A percentile compares a stretch with the other conserved stretches of the same genome.
phyloP scores from a whole-genome alignment of 1,140 invertebrate genomes.

The Drosophila tristis region DNA sequence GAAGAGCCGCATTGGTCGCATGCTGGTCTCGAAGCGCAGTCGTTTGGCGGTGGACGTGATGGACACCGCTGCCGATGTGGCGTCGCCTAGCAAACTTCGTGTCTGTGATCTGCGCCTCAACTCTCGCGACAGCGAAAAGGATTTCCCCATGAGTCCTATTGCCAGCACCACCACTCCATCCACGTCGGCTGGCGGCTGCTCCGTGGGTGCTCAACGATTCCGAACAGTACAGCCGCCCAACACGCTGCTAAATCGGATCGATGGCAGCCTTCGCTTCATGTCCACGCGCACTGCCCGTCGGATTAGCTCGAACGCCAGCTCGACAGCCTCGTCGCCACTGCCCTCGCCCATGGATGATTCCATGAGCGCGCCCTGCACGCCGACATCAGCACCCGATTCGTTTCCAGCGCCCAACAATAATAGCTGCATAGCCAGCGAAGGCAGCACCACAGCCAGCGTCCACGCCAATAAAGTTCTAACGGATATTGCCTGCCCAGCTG shows the following conservation, averaged over 20 bases:
- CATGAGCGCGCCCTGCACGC: constrained; percentile 84
- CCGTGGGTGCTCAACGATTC: constrained; percentile 50
- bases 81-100: constrained; percentile 87
- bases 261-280: constrained; percentile 67
- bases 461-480: constrained; percentile 52
- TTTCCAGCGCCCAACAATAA: constrained; percentile 22
- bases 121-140: constrained; percentile 85
- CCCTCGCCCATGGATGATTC: constrained; percentile 81
- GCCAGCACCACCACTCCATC: constrained; percentile 60
- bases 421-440: constrained; percentile 13
- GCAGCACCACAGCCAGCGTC: constrained; percentile 15
- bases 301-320: constrained; percentile 75
- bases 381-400: constrained; percentile 64
- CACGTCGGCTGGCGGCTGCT: constrained; percentile 30
- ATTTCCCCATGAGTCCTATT: constrained; percentile 82
- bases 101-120: constrained; percentile 87
- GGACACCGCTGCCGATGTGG: constrained; percentile 84
- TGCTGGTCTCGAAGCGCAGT: constrained; percentile 72
- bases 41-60: constrained; percentile 59
- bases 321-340: constrained; percentile 84
- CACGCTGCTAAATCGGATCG: constrained; percentile 64
- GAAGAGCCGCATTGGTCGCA: constrained; percentile 86
- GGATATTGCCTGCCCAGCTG: constrained; percentile 84
- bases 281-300: constrained; percentile 65
- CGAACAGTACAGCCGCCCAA: constrained; percentile 75